These are phyloP conservation scores for Phaenicophaeus curvirostris DNA, from an alignment of 2,797 vertebrate genomes.

Conservation along the genomic window DNA sequence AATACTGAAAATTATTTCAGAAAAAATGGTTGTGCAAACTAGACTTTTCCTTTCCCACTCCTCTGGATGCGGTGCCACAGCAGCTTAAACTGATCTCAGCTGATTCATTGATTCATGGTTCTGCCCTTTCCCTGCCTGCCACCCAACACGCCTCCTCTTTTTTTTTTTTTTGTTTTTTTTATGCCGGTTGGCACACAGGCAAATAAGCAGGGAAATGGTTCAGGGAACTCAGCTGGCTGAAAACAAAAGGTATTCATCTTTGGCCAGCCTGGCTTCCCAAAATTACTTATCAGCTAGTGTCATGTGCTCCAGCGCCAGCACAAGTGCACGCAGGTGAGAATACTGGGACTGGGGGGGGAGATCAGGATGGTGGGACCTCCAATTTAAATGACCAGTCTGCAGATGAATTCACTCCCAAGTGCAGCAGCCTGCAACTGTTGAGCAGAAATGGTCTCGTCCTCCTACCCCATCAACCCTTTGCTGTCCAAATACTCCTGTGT, in stretches of 20 bases:
- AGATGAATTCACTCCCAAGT: neutral
- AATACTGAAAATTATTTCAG: neutral
- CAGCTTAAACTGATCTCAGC: neutral
- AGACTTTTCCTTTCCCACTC: neutral
- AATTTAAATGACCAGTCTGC: neutral
- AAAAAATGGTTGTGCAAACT: neutral
- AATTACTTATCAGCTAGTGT: neutral
- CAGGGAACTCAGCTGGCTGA: neutral
- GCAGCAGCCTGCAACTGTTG: neutral
- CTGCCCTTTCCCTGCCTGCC: neutral
- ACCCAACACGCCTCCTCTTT: neutral
- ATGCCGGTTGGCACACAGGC: neutral
- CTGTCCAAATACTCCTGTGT: neutral
- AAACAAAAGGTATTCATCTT: neutral
- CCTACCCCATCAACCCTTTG: rapidly evolving
- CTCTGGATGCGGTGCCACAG: neutral
- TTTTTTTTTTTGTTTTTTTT: neutral
- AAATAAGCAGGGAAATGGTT: neutral
- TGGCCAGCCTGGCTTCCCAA: neutral
- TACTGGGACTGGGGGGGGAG: neutral
- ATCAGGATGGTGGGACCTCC: neutral
- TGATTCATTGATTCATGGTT: neutral
- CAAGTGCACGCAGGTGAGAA: neutral
- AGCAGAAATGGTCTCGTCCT: neutral
- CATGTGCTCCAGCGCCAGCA: neutral